These are phyloP conservation scores for Sebastes minor DNA, from an alignment of 2,797 vertebrate genomes.

Conservation along the genomic window DNA sequence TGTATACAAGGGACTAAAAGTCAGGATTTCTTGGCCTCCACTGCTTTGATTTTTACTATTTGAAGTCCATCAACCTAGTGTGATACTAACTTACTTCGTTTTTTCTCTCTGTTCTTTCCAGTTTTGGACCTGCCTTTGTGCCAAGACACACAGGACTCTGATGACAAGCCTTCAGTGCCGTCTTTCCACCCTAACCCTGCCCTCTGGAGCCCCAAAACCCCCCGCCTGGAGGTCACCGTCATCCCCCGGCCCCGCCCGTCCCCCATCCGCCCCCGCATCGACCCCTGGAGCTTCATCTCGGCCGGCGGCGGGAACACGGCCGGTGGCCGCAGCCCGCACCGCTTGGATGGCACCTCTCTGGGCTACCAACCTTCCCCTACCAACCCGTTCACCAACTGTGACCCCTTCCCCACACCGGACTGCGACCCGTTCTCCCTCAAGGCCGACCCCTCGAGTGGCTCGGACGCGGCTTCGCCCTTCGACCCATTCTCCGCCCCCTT, in stretches of 20 bases:
- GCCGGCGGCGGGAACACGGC: conserved; percentile 62
- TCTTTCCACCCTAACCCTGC: conserved; percentile 71
- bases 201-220: conserved; percentile 86
- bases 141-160: conserved; percentile 79
- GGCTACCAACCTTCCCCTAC: conserved; percentile 80
- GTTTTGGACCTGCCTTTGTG: conserved; percentile 83
- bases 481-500: conserved; percentile 83
- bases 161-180: conserved; percentile 73
- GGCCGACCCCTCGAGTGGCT: conserved; percentile 66
- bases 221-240: conserved; percentile 84
- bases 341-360: conserved; percentile 58
- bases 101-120: conserved; percentile 41
- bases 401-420: conserved; percentile 82
- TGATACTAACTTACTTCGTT: not conserved
- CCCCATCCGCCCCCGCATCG: conserved; percentile 87
- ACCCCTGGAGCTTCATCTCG: conserved; percentile 92
- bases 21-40: not conserved
- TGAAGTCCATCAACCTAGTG: not conserved
- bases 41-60: not conserved
- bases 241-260: conserved; percentile 89
- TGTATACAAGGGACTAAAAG: too few species aligned
- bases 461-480: conserved; percentile 63
- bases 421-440: conserved; percentile 82
- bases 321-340: conserved; percentile 53
- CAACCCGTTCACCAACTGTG: conserved; percentile 83